Evolutionary conservation across 2,113 vertebrate species (phyloP).

Genomic region (Platycercus adscitus): DNA sequence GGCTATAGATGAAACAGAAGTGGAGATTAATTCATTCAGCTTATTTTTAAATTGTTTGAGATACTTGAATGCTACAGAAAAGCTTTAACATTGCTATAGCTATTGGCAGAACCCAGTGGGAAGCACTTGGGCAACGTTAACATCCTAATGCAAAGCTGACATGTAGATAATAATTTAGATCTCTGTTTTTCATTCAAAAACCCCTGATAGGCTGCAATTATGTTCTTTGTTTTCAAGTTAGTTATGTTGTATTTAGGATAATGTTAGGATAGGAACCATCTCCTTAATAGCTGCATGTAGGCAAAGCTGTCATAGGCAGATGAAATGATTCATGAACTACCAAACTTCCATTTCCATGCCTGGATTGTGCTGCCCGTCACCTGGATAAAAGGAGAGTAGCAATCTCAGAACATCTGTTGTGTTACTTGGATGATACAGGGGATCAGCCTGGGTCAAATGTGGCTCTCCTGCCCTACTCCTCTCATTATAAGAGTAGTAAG

Average conservation of each 20-base stretch:
- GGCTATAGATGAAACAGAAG: background rate
- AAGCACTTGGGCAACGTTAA: background rate
- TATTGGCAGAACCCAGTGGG: background rate
- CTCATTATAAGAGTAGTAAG: background rate
- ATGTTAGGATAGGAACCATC: background rate
- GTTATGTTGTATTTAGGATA: background rate
- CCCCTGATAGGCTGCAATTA: background rate
- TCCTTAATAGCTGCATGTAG: background rate
- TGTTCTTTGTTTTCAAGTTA: conserved; percentile 4
- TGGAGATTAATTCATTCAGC: background rate
- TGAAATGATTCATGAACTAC: background rate
- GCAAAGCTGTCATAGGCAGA: background rate
- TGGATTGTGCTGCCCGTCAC: background rate
- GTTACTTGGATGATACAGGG: background rate
- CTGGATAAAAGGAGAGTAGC: background rate
- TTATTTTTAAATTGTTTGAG: background rate
- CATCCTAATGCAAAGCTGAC: background rate
- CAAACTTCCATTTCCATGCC: background rate
- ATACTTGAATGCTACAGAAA: background rate
- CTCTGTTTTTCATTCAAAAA: background rate
- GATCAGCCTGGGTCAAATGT: fast-evolving
- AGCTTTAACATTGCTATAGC: background rate
- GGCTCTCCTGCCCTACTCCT: background rate
- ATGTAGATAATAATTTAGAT: background rate
- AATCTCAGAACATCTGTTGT: background rate